A percentile compares a stretch with the other conserved stretches of the same genome.
Evolutionary conservation across 2,113 vertebrate species (phyloP).

Genomic region (Dipodomys ordii): DNA sequence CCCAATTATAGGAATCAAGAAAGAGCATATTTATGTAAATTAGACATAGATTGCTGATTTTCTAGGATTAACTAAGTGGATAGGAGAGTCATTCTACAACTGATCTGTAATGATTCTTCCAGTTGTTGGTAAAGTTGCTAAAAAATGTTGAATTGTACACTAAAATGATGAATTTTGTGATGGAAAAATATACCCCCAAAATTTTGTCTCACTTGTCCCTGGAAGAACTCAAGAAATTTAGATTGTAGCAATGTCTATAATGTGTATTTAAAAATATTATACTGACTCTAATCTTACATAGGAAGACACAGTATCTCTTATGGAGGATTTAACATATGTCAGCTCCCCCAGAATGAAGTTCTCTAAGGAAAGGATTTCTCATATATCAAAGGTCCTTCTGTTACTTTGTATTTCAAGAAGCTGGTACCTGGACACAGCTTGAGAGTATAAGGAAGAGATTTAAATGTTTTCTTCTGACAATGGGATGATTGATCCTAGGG

Average conservation of each 20-base stretch:
- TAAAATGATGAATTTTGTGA: background rate
- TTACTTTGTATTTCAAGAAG: slow-evolving; percentile 69
- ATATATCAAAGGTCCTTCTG: slow-evolving; percentile 44
- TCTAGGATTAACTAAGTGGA: background rate
- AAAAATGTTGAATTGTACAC: background rate
- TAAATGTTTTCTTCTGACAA: slow-evolving; percentile 46
- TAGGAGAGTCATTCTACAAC: slow-evolving; percentile 23
- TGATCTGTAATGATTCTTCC: background rate
- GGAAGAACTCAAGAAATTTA: slow-evolving; percentile 41
- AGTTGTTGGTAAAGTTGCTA: background rate
- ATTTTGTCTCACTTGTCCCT: slow-evolving; percentile 41
- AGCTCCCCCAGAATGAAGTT: background rate
- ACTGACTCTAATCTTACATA: slow-evolving; percentile 23
- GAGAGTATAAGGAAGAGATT: slow-evolving; percentile 23
- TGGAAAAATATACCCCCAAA: background rate
- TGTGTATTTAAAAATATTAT: background rate
- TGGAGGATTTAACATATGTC: background rate
- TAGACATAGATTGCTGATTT: slow-evolving; percentile 42
- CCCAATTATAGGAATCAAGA: background rate
- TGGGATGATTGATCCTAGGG: slow-evolving; percentile 57
- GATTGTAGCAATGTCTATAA: background rate
- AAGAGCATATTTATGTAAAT: slow-evolving; percentile 39
- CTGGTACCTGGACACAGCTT: background rate
- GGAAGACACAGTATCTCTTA: background rate
- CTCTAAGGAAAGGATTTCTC: slow-evolving; percentile 68